phyloP scores from a whole-genome alignment of 2,888 invertebrate genomes.

The Cantharis flavilabris region DNA sequence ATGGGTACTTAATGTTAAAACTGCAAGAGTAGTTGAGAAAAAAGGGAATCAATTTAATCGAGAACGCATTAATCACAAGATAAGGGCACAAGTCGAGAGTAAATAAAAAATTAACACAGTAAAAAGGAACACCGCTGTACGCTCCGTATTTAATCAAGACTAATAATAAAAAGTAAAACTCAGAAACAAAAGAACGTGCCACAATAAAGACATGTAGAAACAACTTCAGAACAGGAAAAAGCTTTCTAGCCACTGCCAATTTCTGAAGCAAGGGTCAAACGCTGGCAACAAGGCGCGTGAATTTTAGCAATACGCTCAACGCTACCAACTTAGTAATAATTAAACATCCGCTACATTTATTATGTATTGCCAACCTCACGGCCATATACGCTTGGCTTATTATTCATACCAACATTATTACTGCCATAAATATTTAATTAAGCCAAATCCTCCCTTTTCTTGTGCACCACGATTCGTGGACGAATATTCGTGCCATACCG shows the following conservation, averaged over 20 bases:
- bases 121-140: conserved; percentile 36
- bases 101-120: conserved; percentile 41
- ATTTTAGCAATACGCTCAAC: conserved; percentile 36
- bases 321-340: conserved; percentile 48
- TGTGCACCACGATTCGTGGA: conserved; percentile 27
- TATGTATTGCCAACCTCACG: conserved; percentile 52
- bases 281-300: conserved; percentile 21
- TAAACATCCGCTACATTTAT: conserved; percentile 51
- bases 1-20: neutral
- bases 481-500: conserved; percentile 12
- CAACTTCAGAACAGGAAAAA: conserved; percentile 34
- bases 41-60: conserved; percentile 5
- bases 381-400: conserved; percentile 52
- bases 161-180: conserved; percentile 44
- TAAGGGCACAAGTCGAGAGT: neutral
- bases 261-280: conserved; percentile 24
- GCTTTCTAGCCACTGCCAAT: conserved; percentile 20
- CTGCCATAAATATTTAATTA: conserved; percentile 50
- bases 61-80: conserved; percentile 17
- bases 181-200: conserved; percentile 41
- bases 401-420: conserved; percentile 57
- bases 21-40: neutral
- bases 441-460: conserved; percentile 37
- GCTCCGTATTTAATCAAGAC: conserved; percentile 44
- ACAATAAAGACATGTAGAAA: conserved; percentile 37